Percentiles rank a stretch among this genome's conserved stretches.
Conservation (phyloP, 2,888 invertebrate species). For the Troides helena region DNA sequence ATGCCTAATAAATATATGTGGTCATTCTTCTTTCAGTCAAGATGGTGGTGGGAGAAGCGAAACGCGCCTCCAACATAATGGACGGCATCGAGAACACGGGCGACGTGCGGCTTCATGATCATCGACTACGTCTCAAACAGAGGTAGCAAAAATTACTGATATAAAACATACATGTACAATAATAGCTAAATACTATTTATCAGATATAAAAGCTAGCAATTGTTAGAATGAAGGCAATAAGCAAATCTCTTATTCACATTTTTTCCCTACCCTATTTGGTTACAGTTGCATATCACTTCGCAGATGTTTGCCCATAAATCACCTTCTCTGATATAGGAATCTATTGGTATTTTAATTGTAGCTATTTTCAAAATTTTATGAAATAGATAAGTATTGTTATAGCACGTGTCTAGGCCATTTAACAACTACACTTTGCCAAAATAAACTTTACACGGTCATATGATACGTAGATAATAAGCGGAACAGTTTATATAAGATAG, state of each 20-base stretch:
- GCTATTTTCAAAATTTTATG: not conserved
- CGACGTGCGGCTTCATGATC: slow-evolving; percentile 93
- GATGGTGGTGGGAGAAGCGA: slow-evolving; percentile 91
- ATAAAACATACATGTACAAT: no score
- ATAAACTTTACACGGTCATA: not conserved
- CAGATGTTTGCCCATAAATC: no score
- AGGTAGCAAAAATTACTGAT: slow-evolving; percentile 76
- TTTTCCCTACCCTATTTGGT: no score
- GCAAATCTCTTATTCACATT: no score
- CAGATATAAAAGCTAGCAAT: no score
- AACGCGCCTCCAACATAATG: slow-evolving; percentile 89
- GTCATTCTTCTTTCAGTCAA: slow-evolving; percentile 66
- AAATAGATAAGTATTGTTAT: not conserved
- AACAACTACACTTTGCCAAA: not conserved
- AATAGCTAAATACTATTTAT: no score
- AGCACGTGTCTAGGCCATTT: not conserved
- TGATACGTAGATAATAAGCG: slow-evolving; percentile 5
- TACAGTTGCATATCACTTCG: no score
- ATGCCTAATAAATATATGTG: not conserved
- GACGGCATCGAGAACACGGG: slow-evolving; percentile 95
- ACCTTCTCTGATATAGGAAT: no score
- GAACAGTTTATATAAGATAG: not conserved
- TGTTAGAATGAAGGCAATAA: no score
- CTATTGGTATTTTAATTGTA: no score
- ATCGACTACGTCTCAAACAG: slow-evolving; percentile 92